Evolutionary conservation across 2,797 vertebrate species (phyloP).

Genomic region (Trachops cirrhosus): DNA sequence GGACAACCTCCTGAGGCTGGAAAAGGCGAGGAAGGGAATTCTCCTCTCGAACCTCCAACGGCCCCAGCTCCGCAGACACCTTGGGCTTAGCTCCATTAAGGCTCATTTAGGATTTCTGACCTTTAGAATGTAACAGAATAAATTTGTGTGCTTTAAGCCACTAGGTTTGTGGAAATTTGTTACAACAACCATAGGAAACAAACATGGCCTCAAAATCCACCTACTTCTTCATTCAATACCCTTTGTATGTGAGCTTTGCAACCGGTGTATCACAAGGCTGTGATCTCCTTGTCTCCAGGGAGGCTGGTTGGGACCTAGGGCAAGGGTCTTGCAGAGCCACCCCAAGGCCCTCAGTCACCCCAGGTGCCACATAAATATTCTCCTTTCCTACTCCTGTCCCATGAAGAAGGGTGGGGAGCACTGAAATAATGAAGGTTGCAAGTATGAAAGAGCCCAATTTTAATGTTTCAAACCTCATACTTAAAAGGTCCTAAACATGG

Average conservation of each 20-base stretch:
- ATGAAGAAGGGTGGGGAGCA: background rate
- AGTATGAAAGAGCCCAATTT: background rate
- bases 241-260: background rate
- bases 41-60: background rate
- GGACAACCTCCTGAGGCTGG: background rate
- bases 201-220: background rate
- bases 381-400: background rate
- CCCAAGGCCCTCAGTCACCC: no score
- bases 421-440: background rate
- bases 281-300: rapidly evolving
- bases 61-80: no score
- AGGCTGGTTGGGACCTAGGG: background rate
- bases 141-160: background rate
- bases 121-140: background rate
- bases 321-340: background rate
- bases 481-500: background rate
- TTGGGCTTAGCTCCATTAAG: no score
- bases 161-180: no score
- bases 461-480: background rate
- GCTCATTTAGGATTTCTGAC: background rate
- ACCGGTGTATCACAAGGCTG: rapidly evolving
- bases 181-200: background rate
- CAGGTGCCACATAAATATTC: background rate
- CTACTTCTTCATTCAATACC: background rate
- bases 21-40: background rate